Percentiles rank a stretch among this genome's conserved stretches.
phyloP scores from a whole-genome alignment of 1,140 invertebrate genomes.

The Trichonephila clavata region DNA sequence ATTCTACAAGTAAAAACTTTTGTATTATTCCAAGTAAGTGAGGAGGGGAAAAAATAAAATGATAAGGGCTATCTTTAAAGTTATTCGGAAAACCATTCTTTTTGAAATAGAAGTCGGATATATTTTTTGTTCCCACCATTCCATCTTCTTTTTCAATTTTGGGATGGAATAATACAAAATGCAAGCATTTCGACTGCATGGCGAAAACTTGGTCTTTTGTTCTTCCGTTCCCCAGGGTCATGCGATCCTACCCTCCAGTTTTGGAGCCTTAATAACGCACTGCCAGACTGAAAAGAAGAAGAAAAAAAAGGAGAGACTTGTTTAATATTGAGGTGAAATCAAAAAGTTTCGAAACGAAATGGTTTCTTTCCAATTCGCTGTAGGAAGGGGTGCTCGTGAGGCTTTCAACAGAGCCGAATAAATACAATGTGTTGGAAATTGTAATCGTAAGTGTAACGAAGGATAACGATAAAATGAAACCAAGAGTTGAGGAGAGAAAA shows the following conservation, averaged over 20 bases:
- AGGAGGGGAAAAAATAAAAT: background rate
- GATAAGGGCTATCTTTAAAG: background rate
- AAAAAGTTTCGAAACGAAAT: background rate
- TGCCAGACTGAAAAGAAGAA: background rate
- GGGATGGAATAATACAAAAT: background rate
- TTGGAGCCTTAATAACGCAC: background rate
- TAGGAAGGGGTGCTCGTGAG: no score
- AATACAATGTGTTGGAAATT: no score
- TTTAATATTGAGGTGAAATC: background rate
- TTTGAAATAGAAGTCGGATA: constrained; percentile 4
- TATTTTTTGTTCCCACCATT: background rate
- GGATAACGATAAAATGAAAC: no score
- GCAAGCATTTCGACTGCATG: background rate
- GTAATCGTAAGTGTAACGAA: no score
- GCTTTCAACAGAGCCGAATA: no score
- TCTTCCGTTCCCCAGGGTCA: background rate
- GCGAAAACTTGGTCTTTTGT: background rate
- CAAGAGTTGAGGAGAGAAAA: no score
- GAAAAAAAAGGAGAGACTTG: background rate
- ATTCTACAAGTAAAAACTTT: background rate
- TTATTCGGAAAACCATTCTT: constrained; percentile 19
- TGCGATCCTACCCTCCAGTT: background rate
- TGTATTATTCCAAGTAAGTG: no score
- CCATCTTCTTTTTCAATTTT: constrained; percentile 5
- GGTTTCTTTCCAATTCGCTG: no score